Evolutionary conservation across 2,888 invertebrate species (phyloP), one percentile per base, ranked within the genome.

Genomic region (Phortica okadai): DNA sequence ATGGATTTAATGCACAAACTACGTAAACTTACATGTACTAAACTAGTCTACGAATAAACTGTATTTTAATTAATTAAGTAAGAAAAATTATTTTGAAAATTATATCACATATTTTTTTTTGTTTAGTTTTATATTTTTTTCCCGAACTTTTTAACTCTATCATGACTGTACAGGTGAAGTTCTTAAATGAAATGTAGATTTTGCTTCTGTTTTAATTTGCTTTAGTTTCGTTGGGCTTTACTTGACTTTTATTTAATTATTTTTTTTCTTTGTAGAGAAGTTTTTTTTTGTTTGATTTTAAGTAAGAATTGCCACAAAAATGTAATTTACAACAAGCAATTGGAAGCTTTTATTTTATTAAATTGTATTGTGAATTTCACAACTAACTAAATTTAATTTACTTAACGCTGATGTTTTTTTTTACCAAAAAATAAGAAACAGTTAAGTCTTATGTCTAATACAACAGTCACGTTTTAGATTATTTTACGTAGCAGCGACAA

Each of bases 61-160:
- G 41, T 14, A 41, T 41, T n/a, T 33, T 67, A 44, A 42, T 33
- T 74, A 50, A 54, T 67, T 69, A 21, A 56, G 11, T 67, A 56
- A 80, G 84, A 83, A 87, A 82, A 77, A 85, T 80, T 76, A 82
- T 86, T 88, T 86, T 86, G 86, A 78, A 88, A 88, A 88, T 88
- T 79, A 86, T 86, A 86, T 86, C 86, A 86, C 86, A 86, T 80
- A 21, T 79, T 78, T 74, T 74, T 81, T 70, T 41, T 76, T 78
- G 74, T 75, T 77, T 69, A 11, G 16, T 25, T 67, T 70, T 54
- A 50, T 77, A 16, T 58, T 83, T 82, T 82, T 82, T 83, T 81
- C 0, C 69, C 25, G 10, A 62, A 62, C 62, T 62, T 16, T 25
- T 21, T 25, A 8, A 3, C 11, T 8, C 10, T 62, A n/a, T 25